phyloP scores from a whole-genome alignment of 1,140 invertebrate species.

The Papilio polytes region DNA sequence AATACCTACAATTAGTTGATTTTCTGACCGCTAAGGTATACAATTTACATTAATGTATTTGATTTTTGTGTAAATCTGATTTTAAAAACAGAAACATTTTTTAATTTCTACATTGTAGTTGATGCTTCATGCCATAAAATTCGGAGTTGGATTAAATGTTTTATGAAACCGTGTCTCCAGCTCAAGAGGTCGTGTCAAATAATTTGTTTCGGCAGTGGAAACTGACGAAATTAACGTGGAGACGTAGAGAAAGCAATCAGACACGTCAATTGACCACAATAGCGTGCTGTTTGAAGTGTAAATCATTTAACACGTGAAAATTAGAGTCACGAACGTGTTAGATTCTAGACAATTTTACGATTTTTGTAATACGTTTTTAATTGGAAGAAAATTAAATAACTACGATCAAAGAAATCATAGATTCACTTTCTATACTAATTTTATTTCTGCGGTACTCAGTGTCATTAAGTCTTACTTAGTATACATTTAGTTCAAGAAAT shows the following conservation, averaged over 20 bases:
- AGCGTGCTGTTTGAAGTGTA: slow-evolving; percentile 9
- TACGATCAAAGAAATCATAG: neutral
- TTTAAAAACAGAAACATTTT: no score
- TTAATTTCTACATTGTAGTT: no score
- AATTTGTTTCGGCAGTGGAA: neutral
- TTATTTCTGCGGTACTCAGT: neutral
- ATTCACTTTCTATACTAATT: neutral
- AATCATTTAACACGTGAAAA: slow-evolving; percentile 25
- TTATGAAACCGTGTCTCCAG: neutral
- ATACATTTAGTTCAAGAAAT: no score
- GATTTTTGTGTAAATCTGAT: no score
- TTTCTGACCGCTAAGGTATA: neutral
- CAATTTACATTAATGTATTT: no score
- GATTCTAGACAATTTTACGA: neutral
- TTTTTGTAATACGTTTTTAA: neutral
- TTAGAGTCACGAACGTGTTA: neutral
- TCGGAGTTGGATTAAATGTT: no score
- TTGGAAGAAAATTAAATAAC: neutral
- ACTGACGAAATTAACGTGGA: neutral
- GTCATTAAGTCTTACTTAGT: no score
- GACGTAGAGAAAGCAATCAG: slow-evolving; percentile 3
- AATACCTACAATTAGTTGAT: neutral
- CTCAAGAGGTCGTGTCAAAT: no score
- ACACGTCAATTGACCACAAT: slow-evolving; percentile 16
- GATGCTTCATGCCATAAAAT: no score